These are phyloP conservation scores for Picathartes gymnocephalus DNA, from an alignment of 2,113 vertebrate genomes.

Conservation along the genomic window DNA sequence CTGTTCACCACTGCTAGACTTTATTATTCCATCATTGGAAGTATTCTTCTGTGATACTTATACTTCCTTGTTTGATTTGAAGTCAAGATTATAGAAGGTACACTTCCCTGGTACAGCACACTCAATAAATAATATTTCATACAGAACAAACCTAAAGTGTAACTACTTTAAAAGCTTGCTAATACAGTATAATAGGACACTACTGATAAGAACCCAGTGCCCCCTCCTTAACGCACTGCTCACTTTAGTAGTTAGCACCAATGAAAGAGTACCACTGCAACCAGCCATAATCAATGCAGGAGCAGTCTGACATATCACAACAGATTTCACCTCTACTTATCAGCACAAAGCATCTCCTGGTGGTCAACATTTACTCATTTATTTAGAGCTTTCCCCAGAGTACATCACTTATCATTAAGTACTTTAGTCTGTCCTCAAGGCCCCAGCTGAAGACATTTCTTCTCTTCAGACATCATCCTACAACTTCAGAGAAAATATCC, in stretches of 20 bases:
- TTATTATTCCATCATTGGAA: not conserved
- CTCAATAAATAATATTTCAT: constrained; percentile 27
- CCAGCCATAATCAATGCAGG: not conserved
- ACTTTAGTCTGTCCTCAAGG: not conserved
- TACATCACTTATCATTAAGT: not conserved
- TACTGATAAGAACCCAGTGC: not conserved
- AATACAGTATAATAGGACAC: not conserved
- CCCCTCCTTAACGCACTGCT: not conserved
- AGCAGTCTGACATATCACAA: not conserved
- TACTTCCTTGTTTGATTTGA: not conserved
- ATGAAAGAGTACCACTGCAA: not conserved
- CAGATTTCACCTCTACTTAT: not conserved
- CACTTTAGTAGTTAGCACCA: not conserved
- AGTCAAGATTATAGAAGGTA: not conserved
- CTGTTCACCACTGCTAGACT: not conserved
- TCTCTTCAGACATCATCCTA: not conserved
- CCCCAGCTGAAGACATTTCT: not conserved
- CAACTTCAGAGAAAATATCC: not conserved
- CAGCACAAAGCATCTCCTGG: not conserved
- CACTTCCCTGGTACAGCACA: not conserved
- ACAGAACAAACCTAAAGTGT: constrained; percentile 35
- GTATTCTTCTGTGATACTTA: not conserved
- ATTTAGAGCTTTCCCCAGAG: not conserved
- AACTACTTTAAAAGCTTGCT: constrained; percentile 28
- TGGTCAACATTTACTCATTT: not conserved